These are phyloP conservation scores for Platygyra sinensis DNA, from an alignment of 64 coral and sea anemone genomes.

Conservation along the genomic window DNA sequence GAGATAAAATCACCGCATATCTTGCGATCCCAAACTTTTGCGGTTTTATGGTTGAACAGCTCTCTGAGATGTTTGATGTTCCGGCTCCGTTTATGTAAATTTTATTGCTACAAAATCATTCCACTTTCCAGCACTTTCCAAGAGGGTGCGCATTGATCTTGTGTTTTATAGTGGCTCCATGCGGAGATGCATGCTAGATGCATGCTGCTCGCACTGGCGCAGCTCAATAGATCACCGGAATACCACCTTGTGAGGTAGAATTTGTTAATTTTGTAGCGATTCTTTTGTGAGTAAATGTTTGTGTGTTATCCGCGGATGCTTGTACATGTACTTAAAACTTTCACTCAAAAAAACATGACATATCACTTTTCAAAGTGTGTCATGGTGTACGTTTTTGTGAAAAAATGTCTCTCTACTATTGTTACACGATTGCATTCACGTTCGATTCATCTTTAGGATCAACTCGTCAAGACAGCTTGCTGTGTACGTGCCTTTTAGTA, in stretches of 20 bases:
- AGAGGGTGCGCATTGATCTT: background rate
- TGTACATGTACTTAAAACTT: background rate
- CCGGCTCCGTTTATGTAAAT: constrained; percentile 20
- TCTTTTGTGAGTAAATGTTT: constrained; percentile 20
- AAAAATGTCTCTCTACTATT: background rate
- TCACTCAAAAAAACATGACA: background rate
- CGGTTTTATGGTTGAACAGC: constrained; percentile 1
- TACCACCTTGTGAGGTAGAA: constrained; percentile 1
- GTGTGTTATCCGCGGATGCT: background rate
- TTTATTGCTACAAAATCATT: constrained; percentile 22
- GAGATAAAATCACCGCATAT: background rate
- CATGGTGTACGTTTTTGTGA: background rate
- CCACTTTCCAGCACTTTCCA: background rate
- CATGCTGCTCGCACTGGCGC: background rate
- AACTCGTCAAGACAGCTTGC: no score
- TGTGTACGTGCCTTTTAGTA: no score
- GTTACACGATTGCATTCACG: no score
- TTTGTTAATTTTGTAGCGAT: background rate
- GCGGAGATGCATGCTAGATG: background rate
- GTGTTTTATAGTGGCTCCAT: constrained; percentile 2
- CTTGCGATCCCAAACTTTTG: background rate
- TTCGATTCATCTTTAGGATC: no score
- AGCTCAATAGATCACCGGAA: background rate
- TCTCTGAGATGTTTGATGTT: background rate
- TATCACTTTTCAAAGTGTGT: background rate